phyloP scores from a whole-genome alignment of 2,797 vertebrate species.

The Gambelia wislizenii region DNA sequence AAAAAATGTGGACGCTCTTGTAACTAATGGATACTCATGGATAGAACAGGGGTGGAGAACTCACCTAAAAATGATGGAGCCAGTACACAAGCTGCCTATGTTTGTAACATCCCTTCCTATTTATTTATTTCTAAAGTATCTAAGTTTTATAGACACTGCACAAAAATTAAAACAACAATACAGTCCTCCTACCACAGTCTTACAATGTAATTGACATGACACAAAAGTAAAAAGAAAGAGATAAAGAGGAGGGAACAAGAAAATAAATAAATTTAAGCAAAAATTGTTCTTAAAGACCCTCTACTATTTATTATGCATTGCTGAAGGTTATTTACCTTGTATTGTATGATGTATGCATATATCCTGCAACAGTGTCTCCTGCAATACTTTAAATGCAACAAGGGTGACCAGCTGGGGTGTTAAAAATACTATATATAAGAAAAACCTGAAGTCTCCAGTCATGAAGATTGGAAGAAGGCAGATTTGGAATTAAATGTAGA shows the following conservation, averaged over 20 bases:
- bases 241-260: background rate
- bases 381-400: background rate
- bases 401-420: background rate
- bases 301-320: background rate
- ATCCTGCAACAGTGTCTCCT: background rate
- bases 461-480: background rate
- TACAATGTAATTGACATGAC: background rate
- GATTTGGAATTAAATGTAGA: background rate
- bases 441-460: background rate
- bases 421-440: background rate
- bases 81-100: too few relatives aligned
- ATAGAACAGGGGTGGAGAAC: background rate
- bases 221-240: background rate
- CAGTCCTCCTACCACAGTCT: background rate
- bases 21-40: background rate
- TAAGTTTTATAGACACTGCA: background rate
- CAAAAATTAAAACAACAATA: background rate
- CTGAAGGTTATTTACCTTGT: background rate
- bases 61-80: background rate
- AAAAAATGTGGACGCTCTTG: background rate
- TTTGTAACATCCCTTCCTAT: background rate
- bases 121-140: background rate
- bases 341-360: background rate
- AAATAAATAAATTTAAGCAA: background rate
- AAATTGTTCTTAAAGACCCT: background rate